Base-by-base conservation (phyloP, 2,113 vertebrate species). In the Spermophilus dauricus region DNA sequence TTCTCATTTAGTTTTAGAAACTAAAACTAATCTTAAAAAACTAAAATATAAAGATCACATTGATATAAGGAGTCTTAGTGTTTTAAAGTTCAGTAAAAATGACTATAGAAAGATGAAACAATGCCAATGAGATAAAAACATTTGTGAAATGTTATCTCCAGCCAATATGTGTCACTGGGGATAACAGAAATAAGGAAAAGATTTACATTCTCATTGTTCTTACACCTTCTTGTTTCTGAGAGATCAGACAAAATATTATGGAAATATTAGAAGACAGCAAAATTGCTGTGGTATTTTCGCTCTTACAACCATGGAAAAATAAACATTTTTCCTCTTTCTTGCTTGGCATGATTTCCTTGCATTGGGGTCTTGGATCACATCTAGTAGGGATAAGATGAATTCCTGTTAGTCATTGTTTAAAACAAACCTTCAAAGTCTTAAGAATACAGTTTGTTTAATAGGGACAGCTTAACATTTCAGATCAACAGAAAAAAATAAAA, bases 401-500 rank as follows among this genome's bases (percentile, higher is more conserved):
- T 16, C 5, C 45, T 92, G 93, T 73, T 92, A 85, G 12, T 80
- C 2, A 39, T 51, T 77, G 9, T 56, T 92, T 94, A 75, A 91
- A 82, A 81, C 0, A 2, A 39, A 92, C 95, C 20, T 20, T 84
- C 56, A 88, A 56, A 72, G 63, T 70, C 12, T 56, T 90, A 2
- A 56, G 67, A 82, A 87, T 96, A 37, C 0, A 28, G 6, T 37
- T 12, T 75, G 84, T 86, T 94, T 17, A 53, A 69, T 34, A 81
- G 73, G 22, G 30, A 73, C 3, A 77, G 4, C 0, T 61, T 93
- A 32, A 91, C 2, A 87, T 70, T 75, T 16, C 51, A 16, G 93
- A 58, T 95, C 39, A 70, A 86, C 37, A 96, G 20, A 78, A 5
- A 34, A 86, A 85, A 84, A 39, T 9, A 90, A 90, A 87, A 80